Evolutionary conservation across 2,888 invertebrate species (phyloP), one percentile per base, ranked within the genome.

Genomic region (Blastobasis adustella): DNA sequence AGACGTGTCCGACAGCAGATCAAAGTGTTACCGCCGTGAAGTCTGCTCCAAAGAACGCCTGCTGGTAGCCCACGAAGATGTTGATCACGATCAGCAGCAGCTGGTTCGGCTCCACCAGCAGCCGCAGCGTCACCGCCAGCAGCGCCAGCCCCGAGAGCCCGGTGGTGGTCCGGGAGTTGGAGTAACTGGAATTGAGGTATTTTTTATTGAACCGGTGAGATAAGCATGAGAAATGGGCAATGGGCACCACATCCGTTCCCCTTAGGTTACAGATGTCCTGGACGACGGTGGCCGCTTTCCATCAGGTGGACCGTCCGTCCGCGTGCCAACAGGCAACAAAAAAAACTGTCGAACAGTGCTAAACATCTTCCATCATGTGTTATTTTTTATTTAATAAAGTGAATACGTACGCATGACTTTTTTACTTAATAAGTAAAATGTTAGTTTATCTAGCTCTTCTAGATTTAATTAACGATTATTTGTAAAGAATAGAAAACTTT

Each of bases 1-100:
- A 10, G 5, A 8, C 6, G 44, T n/a, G 44, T 10, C 44, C 8
- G 44, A 44, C n/a, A 44, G 6, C 2, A 44, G 6, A 44, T 6
- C 23, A 44, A 10, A 8, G 50, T 66, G 80, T 68, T 64, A 90
- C 90, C 53, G 87, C 84, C 45, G 87, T 89, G 56, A 87, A 89
- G 56, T 90, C 90, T 49, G 92, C 92, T 0, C 90, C 90, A 47
- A 92, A 89, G 76, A 92, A 93, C 0, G 92, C 93, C 71, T 93
- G 93, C 64, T 93, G 91, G 55, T 92, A 73, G 0, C 94, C 94
- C 39, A 92, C 89, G 82, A 92, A 94, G 47, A 93, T 82, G 36
- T 93, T 93, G 49, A 94, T 76, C 5, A 91, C 90, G 57, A 93
- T 85, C 38, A 94, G 76, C 44, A 94, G 77, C 36, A 93, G 65